Evolutionary conservation across 2,113 vertebrate genomes (phyloP).

Genomic region (Perca schrenkii): DNA sequence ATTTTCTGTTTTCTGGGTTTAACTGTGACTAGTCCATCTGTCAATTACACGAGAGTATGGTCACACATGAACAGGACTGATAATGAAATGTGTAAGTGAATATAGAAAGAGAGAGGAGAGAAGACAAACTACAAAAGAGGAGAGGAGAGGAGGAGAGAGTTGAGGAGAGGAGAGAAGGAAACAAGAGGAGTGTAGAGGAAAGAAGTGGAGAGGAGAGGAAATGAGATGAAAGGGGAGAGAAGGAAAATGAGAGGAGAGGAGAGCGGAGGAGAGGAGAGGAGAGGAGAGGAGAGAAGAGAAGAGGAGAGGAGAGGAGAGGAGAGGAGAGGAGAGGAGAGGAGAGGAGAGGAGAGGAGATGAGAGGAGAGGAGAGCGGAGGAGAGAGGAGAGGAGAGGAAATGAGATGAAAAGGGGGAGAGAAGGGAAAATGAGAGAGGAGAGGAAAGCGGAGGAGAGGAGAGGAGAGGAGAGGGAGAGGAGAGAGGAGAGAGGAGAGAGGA

Average conservation of each 20-base stretch:
- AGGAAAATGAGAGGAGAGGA: not conserved
- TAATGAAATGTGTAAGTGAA: not conserved
- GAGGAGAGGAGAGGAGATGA: not conserved
- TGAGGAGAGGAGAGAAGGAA: not conserved
- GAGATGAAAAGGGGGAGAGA: too few species aligned
- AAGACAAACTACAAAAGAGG: not conserved
- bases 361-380: not conserved
- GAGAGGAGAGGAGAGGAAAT: not conserved
- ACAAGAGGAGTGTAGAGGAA: not conserved
- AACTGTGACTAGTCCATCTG: conserved; percentile 11
- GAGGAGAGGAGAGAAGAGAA: too few species aligned
- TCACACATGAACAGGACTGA: not conserved
- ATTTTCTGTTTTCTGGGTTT: conserved; percentile 1
- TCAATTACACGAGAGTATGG: not conserved
- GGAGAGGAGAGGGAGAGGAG: not conserved
- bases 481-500: not conserved
- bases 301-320: conserved; percentile 35
- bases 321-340: conserved; percentile 35
- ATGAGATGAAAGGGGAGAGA: not conserved
- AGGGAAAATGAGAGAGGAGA: not conserved
- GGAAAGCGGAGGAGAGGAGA: not conserved
- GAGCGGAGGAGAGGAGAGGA: not conserved
- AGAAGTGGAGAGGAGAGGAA: not conserved
- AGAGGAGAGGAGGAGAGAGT: conserved; percentile 2
- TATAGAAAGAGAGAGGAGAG: not conserved